Conservation (phyloP, 2,797 vertebrate species). For the Lacerta agilis region DNA sequence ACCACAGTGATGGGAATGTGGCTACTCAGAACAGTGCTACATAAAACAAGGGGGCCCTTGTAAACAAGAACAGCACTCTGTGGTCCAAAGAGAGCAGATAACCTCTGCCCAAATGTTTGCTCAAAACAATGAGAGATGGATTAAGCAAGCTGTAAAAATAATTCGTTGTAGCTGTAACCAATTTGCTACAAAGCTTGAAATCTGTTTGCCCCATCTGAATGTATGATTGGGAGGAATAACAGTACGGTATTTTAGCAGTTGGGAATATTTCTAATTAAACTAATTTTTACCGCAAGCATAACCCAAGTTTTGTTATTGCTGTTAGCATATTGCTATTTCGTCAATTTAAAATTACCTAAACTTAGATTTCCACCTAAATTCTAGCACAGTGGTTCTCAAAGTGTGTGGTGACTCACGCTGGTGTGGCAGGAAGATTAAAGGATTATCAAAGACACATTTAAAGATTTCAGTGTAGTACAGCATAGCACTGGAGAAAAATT, state of each 20-base stretch:
- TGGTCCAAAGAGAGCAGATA: neutral
- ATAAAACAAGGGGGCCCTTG: neutral
- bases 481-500: no score
- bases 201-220: no score
- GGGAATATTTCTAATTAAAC: neutral
- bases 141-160: neutral
- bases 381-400: neutral
- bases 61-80: neutral
- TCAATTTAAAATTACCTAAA: neutral
- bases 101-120: neutral
- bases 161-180: neutral
- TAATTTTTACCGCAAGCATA: no score
- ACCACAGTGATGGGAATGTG: neutral
- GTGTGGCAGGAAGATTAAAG: no score
- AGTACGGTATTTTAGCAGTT: no score
- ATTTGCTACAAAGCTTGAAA: neutral
- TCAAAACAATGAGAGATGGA: neutral
- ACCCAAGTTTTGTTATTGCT: neutral
- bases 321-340: neutral
- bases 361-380: neutral
- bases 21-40: neutral
- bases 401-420: no score
- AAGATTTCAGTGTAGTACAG: neutral
- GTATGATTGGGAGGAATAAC: neutral
- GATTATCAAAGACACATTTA: neutral